A percentile compares a stretch with the other conserved stretches of the same genome.
These are phyloP conservation scores for Leucoraja erinaceus DNA, from an alignment of 2,113 vertebrate genomes.

Conservation along the genomic window DNA sequence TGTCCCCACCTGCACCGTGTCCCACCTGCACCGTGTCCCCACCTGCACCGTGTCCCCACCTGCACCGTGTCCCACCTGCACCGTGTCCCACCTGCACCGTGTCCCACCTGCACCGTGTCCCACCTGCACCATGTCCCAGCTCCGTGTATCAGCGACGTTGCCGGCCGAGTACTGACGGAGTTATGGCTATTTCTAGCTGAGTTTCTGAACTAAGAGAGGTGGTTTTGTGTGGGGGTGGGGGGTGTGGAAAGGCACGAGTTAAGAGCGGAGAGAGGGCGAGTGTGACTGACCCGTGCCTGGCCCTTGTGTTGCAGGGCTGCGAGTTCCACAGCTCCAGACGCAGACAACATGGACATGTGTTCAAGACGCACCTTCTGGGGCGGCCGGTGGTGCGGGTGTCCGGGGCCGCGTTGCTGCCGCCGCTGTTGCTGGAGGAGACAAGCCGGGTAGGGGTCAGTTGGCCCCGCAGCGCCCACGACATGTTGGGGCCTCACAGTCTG, in stretches of 20 bases:
- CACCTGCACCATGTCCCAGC: background rate
- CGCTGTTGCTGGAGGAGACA: background rate
- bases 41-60: background rate
- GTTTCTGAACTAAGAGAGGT: background rate
- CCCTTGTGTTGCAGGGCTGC: background rate
- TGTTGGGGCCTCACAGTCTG: background rate
- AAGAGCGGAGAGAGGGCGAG: too few relatives aligned
- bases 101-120: background rate
- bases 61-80: background rate
- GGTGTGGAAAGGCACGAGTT: too few relatives aligned
- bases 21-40: background rate
- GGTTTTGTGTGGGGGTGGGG: too few relatives aligned
- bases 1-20: background rate
- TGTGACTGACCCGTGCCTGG: background rate
- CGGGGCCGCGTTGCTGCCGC: background rate
- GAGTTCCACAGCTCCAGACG: constrained; percentile 11
- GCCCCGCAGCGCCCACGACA: constrained; percentile 1
- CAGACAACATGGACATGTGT: background rate
- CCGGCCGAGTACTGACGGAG: too few relatives aligned
- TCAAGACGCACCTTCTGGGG: constrained; percentile 9
- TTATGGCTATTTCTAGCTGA: background rate
- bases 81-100: background rate
- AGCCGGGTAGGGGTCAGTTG: background rate
- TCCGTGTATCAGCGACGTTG: too few relatives aligned
- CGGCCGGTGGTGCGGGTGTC: constrained; percentile 8